Evolutionary conservation across 92 coral and sea anemone species (phyloP), one percentile per base, ranked within the genome.

Genomic region (Palythoa heliodiscus): DNA sequence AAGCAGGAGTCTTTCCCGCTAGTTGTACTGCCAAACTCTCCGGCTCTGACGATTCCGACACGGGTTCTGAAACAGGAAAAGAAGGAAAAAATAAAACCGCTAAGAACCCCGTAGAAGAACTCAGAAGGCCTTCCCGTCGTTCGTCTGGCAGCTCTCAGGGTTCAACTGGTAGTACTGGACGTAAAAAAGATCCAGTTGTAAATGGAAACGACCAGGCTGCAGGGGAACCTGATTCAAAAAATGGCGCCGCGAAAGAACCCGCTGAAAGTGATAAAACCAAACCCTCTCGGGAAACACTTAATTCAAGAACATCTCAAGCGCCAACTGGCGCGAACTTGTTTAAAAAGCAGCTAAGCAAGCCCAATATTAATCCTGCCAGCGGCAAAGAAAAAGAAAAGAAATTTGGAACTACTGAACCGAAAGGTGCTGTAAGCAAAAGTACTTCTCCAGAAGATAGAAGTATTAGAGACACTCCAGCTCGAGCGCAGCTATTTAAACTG

Each of bases 1-100:
- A 90, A 83, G 83, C 95, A 12, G 98, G 98, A 12, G 92, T 88
- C 23, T 94, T 94, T 87, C 98, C 98, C 38, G 95, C 95, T 35
- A 89, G 91, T 75, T 94, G 98, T 71, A 90, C 95, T 11, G 91
- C 98, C 25, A 90, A 92, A 69, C 84, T 94, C 15, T 88, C 98
- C 64, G 95, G 89, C 61, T 87, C 82, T 8, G 89, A 74, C 78
- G 86, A 93, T 2, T 91, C 77, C 60, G 82, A 86, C 40, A 68
- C 89, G 5, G 69, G 84, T 53, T 39, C 84, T 8, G 84, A 80
- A 13, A 22, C 84, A 15, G 47, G 60, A 14, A 80, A 80, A 66
- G 84, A 47, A 76, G 53, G 69, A 67, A 64, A 57, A 71, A 83
- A 71, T 77, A 79, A 84, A 83, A 52, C 38, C 87, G 11, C 77